Evolutionary conservation across 2,113 vertebrate species (phyloP), one percentile per base, ranked within the genome.

Genomic region (Hyla sarda): DNA sequence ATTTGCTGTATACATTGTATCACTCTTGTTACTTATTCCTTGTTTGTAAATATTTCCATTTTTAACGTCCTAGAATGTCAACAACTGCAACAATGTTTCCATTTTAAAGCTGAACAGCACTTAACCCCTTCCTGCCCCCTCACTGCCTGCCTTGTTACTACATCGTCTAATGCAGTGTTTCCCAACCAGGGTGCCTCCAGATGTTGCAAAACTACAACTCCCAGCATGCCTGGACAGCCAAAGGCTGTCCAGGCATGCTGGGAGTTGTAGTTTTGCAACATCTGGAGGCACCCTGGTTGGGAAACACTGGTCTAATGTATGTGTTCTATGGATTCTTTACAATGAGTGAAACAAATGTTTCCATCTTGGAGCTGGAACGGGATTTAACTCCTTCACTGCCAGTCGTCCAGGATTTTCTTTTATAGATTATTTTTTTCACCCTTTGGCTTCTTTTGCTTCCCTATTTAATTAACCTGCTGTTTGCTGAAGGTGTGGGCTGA

Each of bases 401-500:
- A 41, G 41, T 41, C 3, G 41, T 8, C 41, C 41, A 3, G 41
- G 41, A n/a, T n/a, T n/a, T n/a, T n/a, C n/a, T 41, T 41, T 41
- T 41, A 41, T 41, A 41, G 41, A 5, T 8, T 41, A 3, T 41
- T 41, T 8, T 41, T 23, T 8, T 71, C 16, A 69, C 12, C 7
- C 4, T 37, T 37, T 37, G 5, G 32, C 10, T 71, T 72, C 8
- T 5, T 8, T 41, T 8, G 3, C 23, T 72, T 41, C 2, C 7
- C 45, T 41, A 19, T 17, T 37, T 21, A 28, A 9, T 37, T 47
- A 72, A 41, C 19, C 12, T 75, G 45, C 14, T 75, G 21, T 48
- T 79, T 79, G 76, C 52, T 58, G 76, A 52, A 34, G 50, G 30
- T 79, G 50, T 37, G 7, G 52, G 52, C 76, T 37, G 19, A n/a